phyloP scores from a whole-genome alignment of 2,888 invertebrate species.

The Lithodes maja region DNA sequence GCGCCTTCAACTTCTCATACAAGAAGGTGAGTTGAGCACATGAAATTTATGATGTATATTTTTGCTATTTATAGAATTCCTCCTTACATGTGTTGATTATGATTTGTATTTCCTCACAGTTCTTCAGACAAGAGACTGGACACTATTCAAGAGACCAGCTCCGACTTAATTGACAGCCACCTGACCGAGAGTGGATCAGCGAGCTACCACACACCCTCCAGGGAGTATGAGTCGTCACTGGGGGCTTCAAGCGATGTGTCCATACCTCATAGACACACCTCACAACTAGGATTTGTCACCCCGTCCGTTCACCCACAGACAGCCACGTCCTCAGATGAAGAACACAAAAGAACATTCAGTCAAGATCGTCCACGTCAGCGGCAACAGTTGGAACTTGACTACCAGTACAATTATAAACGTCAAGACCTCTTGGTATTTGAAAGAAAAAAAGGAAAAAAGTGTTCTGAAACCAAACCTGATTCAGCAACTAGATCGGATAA shows the following conservation, averaged over 20 bases:
- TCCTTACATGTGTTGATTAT: too few species aligned
- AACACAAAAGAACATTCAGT: neutral
- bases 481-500: neutral
- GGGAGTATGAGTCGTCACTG: conserved; percentile 32
- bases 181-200: conserved; percentile 1
- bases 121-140: neutral
- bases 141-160: conserved; percentile 29
- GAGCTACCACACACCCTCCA: conserved; percentile 37
- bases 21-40: too few species aligned
- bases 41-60: too few species aligned
- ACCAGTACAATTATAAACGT: neutral
- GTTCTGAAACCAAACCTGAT: neutral
- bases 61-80: too few species aligned
- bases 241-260: conserved; percentile 25
- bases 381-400: neutral
- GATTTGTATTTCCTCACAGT: neutral
- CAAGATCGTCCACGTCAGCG: neutral
- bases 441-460: neutral
- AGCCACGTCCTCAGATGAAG: neutral
- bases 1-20: too few species aligned
- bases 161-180: conserved; percentile 21
- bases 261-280: neutral
- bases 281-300: neutral
- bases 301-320: neutral
- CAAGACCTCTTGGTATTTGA: neutral